Evolutionary conservation across 2,113 vertebrate species (phyloP), one percentile per base, ranked within the genome.

Genomic region (Heliornis fulica): DNA sequence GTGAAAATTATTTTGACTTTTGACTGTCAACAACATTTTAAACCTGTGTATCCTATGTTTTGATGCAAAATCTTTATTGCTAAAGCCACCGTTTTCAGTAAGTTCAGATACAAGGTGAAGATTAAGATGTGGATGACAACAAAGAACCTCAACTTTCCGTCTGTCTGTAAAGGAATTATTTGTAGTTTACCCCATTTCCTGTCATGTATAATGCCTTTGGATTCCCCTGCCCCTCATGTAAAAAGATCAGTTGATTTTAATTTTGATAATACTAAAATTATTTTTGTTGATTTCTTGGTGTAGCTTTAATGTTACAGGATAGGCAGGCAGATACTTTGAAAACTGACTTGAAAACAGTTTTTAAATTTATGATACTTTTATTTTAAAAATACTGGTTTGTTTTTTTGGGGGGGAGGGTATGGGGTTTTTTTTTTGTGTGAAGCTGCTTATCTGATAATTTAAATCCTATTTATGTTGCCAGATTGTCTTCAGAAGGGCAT

Each of bases 401-500:
- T 79, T 46, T 94, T 50, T 50, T 50, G 4, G 41, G 8, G 29
- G 28, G 7, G n/a, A n/a, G n/a, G n/a, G n/a, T n/a, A n/a, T n/a
- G n/a, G n/a, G n/a, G n/a, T n/a, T n/a, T 4, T 32, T 94, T 90
- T 77, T 96, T 91, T 95, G 82, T 51, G 40, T 86, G 43, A 74
- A 97, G 56, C 70, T 95, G 50, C 86, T 97, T 97, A 97, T 97
- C 93, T 97, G 94, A 89, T 98, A 97, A 98, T 98, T 97, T 98
- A 93, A 98, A 98, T 97, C 96, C 93, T 94, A 93, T 97, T 98
- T 98, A 97, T 97, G 96, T 98, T 98, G 97, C 98, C 98, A 98
- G 97, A 98, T 98, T 98, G 97, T 98, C 98, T 98, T 98, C 97
- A 97, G 96, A 98, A 98, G 98, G 98, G 98, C 98, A 98, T 97